Evolutionary conservation across 2,113 vertebrate species (phyloP).

Genomic region (Saccopteryx bilineata): DNA sequence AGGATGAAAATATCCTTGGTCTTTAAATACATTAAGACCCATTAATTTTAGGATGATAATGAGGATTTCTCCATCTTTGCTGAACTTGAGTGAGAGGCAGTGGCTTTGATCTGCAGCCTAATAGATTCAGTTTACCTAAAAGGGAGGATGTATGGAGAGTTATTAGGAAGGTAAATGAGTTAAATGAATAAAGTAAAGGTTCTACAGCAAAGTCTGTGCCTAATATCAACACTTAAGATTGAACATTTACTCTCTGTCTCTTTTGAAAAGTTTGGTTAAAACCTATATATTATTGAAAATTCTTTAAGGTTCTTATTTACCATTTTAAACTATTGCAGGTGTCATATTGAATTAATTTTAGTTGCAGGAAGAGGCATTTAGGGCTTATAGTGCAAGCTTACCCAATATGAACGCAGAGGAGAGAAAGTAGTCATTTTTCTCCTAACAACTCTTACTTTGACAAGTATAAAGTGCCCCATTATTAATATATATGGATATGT

Average conservation of each 20-base stretch:
- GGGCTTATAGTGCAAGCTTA: constrained; percentile 7
- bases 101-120: neutral
- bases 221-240: constrained; percentile 38
- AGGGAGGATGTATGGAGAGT: neutral
- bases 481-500: constrained; percentile 55
- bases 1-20: constrained; percentile 9
- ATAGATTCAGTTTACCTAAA: constrained; percentile 37
- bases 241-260: neutral
- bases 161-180: neutral
- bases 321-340: constrained; percentile 55
- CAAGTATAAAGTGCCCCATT: constrained; percentile 54
- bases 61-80: neutral
- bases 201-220: neutral
- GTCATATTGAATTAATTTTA: constrained; percentile 73
- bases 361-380: constrained; percentile 44
- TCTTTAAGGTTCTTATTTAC: constrained; percentile 61
- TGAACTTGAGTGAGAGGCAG: constrained; percentile 21
- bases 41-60: constrained; percentile 11
- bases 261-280: constrained; percentile 64
- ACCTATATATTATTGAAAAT: constrained; percentile 43
- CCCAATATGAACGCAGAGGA: constrained; percentile 2
- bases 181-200: neutral
- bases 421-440: neutral
- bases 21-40: neutral
- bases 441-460: constrained; percentile 60